Conservation (phyloP, 2,888 invertebrate genomes). For the Serrognathus titanus region DNA sequence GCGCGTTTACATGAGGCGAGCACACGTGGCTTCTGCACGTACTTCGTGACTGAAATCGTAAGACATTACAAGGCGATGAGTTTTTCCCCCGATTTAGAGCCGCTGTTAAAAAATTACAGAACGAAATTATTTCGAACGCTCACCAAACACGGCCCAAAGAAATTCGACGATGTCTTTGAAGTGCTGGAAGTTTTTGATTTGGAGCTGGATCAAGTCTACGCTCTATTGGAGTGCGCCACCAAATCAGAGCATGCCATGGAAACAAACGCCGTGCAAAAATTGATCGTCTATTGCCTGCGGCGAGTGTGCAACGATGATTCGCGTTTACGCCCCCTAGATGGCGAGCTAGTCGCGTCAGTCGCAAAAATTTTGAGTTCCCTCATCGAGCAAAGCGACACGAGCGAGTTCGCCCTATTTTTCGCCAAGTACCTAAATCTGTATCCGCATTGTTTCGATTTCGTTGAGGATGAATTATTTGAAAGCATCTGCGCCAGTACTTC, state of each 20-base stretch:
- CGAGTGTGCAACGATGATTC: not conserved
- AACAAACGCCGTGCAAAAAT: too few species aligned
- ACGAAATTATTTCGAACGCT: conserved; percentile 50
- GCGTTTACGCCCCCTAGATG: conserved; percentile 25
- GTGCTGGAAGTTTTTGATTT: conserved; percentile 37
- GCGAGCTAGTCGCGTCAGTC: conserved; percentile 25
- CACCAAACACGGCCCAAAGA: too few species aligned
- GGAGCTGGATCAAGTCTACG: conserved; percentile 41
- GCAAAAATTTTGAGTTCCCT: conserved; percentile 24
- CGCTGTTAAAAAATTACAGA: conserved; percentile 52
- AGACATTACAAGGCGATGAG: conserved; percentile 17
- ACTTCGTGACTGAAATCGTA: conserved; percentile 9
- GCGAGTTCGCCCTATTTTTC: conserved; percentile 55
- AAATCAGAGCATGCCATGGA: too few species aligned
- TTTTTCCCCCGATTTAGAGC: not conserved
- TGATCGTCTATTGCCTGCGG: too few species aligned
- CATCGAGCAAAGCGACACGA: conserved; percentile 37
- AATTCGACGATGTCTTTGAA: conserved; percentile 27
- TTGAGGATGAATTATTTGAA: conserved; percentile 55
- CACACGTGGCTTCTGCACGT: conserved; percentile 7
- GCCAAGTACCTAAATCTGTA: conserved; percentile 58
- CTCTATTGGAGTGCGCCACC: not conserved
- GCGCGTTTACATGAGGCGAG: conserved; percentile 30
- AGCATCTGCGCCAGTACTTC: conserved; percentile 54
- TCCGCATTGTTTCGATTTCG: conserved; percentile 55